Conservation (phyloP, 2,888 invertebrate species). For the Gymnoscelis rufifasciata region DNA sequence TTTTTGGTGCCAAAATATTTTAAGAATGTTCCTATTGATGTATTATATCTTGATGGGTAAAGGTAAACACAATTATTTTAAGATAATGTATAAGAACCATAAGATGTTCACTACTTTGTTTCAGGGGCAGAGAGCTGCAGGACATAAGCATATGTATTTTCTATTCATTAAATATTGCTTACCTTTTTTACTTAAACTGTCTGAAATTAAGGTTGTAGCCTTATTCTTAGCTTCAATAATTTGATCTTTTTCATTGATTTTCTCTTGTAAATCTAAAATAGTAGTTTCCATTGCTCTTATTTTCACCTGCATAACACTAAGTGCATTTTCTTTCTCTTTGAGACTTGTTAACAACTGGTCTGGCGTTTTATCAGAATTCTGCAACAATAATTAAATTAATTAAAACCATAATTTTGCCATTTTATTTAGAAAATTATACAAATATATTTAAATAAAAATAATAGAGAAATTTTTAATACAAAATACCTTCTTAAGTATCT, state of each 20-base stretch:
- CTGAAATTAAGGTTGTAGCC: slow-evolving; percentile 87
- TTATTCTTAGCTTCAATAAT: slow-evolving; percentile 89
- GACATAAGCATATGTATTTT: no score
- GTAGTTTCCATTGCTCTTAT: slow-evolving; percentile 84
- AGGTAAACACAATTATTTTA: no score
- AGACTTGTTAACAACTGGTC: slow-evolving; percentile 82
- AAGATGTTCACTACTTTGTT: no score
- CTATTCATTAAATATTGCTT: slow-evolving; percentile 1
- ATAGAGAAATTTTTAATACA: background rate
- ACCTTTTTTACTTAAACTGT: slow-evolving; percentile 83
- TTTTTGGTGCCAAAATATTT: no score
- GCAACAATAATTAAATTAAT: slow-evolving; percentile 4
- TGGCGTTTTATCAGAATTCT: slow-evolving; percentile 58
- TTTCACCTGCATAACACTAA: slow-evolving; percentile 66
- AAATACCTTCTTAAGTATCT: slow-evolving; percentile 41
- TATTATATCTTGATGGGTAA: no score
- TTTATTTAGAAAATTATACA: no score
- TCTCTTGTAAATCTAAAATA: slow-evolving; percentile 90
- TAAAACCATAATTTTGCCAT: no score
- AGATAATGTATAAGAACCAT: no score
- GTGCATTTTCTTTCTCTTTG: slow-evolving; percentile 71
- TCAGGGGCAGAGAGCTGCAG: no score
- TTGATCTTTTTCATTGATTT: slow-evolving; percentile 89
- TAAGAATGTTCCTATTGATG: no score
- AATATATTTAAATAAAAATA: no score